Evolutionary conservation across 2,888 invertebrate species (phyloP).

Genomic region (Drosophila pullipes): DNA sequence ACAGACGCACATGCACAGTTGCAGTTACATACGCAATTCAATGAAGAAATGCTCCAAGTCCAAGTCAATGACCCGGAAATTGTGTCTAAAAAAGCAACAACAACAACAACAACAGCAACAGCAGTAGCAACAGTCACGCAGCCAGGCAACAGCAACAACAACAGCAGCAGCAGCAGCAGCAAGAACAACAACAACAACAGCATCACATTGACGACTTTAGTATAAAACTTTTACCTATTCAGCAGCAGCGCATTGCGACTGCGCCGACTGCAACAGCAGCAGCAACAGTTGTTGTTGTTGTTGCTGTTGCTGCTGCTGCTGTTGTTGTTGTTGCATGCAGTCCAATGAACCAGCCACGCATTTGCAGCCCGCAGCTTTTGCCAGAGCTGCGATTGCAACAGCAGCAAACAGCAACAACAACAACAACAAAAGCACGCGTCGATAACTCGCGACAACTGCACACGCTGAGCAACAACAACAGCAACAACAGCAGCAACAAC

Average conservation of each 20-base stretch:
- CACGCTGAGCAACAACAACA: conserved; percentile 50
- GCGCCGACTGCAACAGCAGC: conserved; percentile 31
- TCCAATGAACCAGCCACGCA: conserved; percentile 79
- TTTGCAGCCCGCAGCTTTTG: conserved; percentile 75
- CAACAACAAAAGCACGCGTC: conserved; percentile 59
- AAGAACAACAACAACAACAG: conserved; percentile 46
- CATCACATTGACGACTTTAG: conserved; percentile 71
- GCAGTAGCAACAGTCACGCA: conserved; percentile 63
- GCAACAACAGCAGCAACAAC: conserved; percentile 8
- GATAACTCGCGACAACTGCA: conserved; percentile 70
- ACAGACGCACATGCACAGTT: conserved; percentile 56
- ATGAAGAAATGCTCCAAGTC: conserved; percentile 83
- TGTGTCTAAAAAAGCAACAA: conserved; percentile 83
- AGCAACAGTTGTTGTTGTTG: conserved; percentile 8
- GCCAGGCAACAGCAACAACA: conserved; percentile 62
- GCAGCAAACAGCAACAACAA: conserved; percentile 36
- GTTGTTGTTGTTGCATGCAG: conserved; percentile 44
- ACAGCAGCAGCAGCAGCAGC: conserved; percentile 27
- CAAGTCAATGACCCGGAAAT: conserved; percentile 86
- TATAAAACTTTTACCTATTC: conserved; percentile 81
- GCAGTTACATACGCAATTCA: conserved; percentile 83
- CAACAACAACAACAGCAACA: conserved; percentile 52
- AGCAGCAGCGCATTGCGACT: conserved; percentile 53
- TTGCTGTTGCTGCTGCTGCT: too few species aligned
- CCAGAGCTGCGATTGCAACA: conserved; percentile 68